Evolutionary conservation across 2,113 vertebrate species (phyloP).

Genomic region (Eleginops maclovinus): DNA sequence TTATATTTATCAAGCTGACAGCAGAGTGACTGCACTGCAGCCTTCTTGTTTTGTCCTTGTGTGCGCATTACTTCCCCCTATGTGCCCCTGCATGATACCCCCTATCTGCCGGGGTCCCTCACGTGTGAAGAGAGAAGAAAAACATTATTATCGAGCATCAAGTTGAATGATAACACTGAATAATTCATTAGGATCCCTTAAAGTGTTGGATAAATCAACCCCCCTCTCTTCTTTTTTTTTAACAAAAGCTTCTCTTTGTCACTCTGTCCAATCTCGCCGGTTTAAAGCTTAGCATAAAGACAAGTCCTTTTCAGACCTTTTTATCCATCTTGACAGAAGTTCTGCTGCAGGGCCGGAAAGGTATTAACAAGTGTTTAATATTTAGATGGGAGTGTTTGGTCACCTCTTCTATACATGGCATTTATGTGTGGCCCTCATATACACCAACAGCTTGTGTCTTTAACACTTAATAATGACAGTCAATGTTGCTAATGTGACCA

Average conservation of each 20-base stretch:
- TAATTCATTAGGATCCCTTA: slow-evolving; percentile 91
- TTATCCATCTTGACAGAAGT: slow-evolving; percentile 79
- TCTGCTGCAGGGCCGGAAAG: slow-evolving; percentile 78
- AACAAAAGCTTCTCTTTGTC: slow-evolving; percentile 86
- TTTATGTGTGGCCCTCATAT: slow-evolving; percentile 49
- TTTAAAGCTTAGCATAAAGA: slow-evolving; percentile 81
- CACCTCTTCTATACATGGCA: slow-evolving; percentile 56
- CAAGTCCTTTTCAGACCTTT: slow-evolving; percentile 80
- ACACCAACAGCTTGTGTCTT: slow-evolving; percentile 28
- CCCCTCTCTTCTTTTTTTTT: slow-evolving; percentile 48
- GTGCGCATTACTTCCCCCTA: slow-evolving; percentile 86
- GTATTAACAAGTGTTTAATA: slow-evolving; percentile 91
- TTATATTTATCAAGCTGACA: slow-evolving; percentile 97
- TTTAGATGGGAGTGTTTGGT: slow-evolving; percentile 84
- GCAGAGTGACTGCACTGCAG: slow-evolving; percentile 82
- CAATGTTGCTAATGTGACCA: slow-evolving; percentile 59
- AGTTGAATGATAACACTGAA: slow-evolving; percentile 93
- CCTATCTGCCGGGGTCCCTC: slow-evolving; percentile 80
- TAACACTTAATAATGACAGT: slow-evolving; percentile 61
- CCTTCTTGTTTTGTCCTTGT: slow-evolving; percentile 89
- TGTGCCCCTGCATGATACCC: slow-evolving; percentile 82
- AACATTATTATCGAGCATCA: slow-evolving; percentile 86
- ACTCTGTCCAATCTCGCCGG: slow-evolving; percentile 75
- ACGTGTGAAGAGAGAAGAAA: slow-evolving; percentile 87
- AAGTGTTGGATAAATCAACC: slow-evolving; percentile 87